A percentile compares a stretch with the other conserved stretches of the same genome.
These are phyloP conservation scores for Chiroxiphia lanceolata DNA, from an alignment of 2,797 vertebrate genomes.

Conservation along the genomic window DNA sequence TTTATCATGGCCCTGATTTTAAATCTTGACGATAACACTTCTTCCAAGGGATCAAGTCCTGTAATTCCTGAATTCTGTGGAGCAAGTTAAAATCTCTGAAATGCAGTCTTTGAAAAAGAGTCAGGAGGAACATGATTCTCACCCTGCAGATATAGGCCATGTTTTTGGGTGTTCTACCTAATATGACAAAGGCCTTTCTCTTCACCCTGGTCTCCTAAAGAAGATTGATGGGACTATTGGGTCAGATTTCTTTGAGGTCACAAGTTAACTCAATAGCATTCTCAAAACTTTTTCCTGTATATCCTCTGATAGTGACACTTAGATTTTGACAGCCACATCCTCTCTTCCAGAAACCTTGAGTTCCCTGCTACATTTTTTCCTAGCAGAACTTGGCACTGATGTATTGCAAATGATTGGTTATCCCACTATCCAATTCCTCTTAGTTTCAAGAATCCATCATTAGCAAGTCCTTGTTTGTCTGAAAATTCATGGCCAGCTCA, in stretches of 20 bases:
- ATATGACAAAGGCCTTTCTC: neutral
- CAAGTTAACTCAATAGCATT: neutral
- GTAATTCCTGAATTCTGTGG: neutral
- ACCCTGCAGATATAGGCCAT: neutral
- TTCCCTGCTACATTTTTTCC: neutral
- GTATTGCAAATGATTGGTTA: neutral
- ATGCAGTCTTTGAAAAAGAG: neutral
- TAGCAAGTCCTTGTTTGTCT: neutral
- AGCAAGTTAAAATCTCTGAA: neutral
- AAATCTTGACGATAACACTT: neutral
- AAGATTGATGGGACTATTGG: neutral
- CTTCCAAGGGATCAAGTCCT: neutral
- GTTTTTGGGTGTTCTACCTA: neutral
- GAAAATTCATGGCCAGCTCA: slow-evolving; percentile 4
- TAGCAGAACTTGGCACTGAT: neutral
- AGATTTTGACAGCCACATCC: neutral
- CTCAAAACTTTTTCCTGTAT: neutral
- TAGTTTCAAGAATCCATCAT: neutral
- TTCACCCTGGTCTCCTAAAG: neutral
- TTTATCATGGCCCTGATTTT: neutral
- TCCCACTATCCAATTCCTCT: neutral
- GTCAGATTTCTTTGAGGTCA: neutral
- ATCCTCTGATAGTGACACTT: neutral
- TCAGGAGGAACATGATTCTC: neutral
- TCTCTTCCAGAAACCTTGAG: neutral